Conservation (phyloP, 2,113 vertebrate species). For the Dermatemys mawii region DNA sequence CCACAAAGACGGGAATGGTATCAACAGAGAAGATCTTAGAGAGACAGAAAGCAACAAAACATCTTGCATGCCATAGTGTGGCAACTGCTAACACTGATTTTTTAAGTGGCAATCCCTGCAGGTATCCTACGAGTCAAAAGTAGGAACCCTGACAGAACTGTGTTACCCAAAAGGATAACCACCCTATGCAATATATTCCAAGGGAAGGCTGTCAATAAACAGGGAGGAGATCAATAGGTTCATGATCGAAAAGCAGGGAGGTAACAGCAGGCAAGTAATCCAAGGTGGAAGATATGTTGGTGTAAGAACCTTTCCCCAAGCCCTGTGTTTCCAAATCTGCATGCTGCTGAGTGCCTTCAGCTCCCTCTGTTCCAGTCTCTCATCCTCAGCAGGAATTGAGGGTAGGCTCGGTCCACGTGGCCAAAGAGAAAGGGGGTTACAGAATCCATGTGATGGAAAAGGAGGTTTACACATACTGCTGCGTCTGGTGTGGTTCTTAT, state of each 20-base stretch:
- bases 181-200: not conserved
- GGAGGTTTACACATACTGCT: not conserved
- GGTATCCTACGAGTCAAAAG: not conserved
- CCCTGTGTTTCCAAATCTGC: not conserved
- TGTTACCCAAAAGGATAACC: not conserved
- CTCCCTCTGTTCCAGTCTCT: not conserved
- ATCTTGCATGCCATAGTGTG: not conserved
- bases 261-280: not conserved
- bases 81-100: not conserved
- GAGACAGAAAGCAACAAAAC: not conserved
- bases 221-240: fast-evolving
- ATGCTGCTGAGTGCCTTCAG: not conserved
- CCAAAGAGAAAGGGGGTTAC: not conserved
- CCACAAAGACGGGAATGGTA: not conserved
- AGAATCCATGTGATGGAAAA: fast-evolving
- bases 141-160: not conserved
- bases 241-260: not conserved
- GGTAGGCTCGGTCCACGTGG: not conserved
- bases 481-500: not conserved
- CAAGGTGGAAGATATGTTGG: not conserved
- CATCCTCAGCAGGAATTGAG: not conserved
- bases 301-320: fast-evolving
- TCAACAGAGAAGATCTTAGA: no score
- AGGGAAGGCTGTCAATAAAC: not conserved
- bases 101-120: not conserved